Evolutionary conservation across 1,140 invertebrate species (phyloP).

Genomic region (Micrasema longulum): DNA sequence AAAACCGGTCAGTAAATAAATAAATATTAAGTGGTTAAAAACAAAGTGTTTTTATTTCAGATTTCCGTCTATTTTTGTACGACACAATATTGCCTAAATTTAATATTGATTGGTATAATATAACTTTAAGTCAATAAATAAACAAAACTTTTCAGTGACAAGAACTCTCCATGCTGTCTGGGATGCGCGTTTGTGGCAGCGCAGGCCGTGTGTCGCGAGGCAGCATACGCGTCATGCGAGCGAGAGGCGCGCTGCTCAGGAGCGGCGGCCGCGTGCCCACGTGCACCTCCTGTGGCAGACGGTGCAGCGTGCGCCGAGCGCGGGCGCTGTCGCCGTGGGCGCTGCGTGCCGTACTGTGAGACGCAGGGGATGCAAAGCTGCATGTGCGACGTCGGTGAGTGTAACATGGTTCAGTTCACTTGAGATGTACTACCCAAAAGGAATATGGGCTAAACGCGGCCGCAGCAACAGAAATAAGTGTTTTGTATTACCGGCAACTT

Average conservation of each 20-base stretch:
- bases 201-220: slow-evolving; percentile 86
- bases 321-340: slow-evolving; percentile 86
- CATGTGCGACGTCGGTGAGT: slow-evolving; percentile 93
- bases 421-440: too few relatives aligned
- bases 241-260: slow-evolving; percentile 86
- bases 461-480: too few relatives aligned
- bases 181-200: slow-evolving; percentile 86
- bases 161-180: slow-evolving; percentile 94
- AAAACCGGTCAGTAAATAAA: too few relatives aligned
- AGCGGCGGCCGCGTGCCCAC: slow-evolving; percentile 74
- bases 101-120: too few relatives aligned
- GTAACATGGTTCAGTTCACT: slow-evolving; percentile 38
- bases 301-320: slow-evolving; percentile 89
- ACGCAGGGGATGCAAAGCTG: slow-evolving; percentile 91
- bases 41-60: too few relatives aligned
- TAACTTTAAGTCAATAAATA: background rate
- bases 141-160: slow-evolving; percentile 76
- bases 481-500: too few relatives aligned
- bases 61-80: too few relatives aligned
- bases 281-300: slow-evolving; percentile 88
- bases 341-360: slow-evolving; percentile 93
- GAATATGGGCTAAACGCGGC: too few relatives aligned
- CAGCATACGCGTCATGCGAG: slow-evolving; percentile 90
- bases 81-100: too few relatives aligned
- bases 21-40: too few relatives aligned